Evolutionary conservation across 2,888 invertebrate genomes (phyloP).

Genomic region (Clunio marinus): DNA sequence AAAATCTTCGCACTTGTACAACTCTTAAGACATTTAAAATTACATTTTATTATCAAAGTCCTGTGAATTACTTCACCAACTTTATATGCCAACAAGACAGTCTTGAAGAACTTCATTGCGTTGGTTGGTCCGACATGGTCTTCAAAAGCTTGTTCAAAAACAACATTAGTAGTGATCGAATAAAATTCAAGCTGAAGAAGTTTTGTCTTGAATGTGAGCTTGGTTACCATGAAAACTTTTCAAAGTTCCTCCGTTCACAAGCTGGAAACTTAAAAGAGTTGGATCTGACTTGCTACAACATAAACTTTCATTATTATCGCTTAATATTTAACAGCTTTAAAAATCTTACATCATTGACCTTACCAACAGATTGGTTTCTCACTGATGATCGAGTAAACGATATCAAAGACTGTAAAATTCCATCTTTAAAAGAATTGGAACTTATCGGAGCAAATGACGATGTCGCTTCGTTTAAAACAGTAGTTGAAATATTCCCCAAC

Average conservation of each 20-base stretch:
- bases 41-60: slow-evolving; percentile 32
- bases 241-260: slow-evolving; percentile 19
- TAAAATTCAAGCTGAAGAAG: slow-evolving; percentile 22
- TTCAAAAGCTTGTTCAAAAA: slow-evolving; percentile 1
- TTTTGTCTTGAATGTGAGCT: slow-evolving; percentile 24
- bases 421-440: slow-evolving; percentile 9
- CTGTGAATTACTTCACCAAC: slow-evolving; percentile 22
- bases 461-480: slow-evolving; percentile 1
- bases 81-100: slow-evolving; percentile 28
- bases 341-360: background rate
- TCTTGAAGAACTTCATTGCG: slow-evolving; percentile 8
- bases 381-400: slow-evolving; percentile 8
- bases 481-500: slow-evolving; percentile 29
- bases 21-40: slow-evolving; percentile 15
- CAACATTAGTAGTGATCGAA: background rate
- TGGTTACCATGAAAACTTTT: slow-evolving; percentile 15
- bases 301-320: slow-evolving; percentile 25
- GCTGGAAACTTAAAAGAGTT: background rate
- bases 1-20: background rate
- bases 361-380: slow-evolving; percentile 21
- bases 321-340: slow-evolving; percentile 16
- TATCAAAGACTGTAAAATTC: slow-evolving; percentile 11
- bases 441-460: slow-evolving; percentile 32
- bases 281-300: slow-evolving; percentile 28
- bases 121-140: slow-evolving; percentile 28